A percentile compares a stretch with the other conserved stretches of the same genome.
These are phyloP conservation scores for Myopa tessellatipennis DNA, from an alignment of 2,888 invertebrate genomes.

Conservation along the genomic window DNA sequence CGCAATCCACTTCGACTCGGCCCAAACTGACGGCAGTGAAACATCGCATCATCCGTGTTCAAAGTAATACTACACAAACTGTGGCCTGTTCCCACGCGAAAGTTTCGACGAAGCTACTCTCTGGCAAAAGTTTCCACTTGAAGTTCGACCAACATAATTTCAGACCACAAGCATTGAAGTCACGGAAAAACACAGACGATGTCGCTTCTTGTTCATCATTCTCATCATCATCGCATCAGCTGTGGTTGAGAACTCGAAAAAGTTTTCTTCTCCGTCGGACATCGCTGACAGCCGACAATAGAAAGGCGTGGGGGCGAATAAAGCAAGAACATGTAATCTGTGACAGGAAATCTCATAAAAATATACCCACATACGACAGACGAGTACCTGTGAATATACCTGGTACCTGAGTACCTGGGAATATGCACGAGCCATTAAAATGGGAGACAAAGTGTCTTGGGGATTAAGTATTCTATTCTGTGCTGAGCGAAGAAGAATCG, in stretches of 20 bases:
- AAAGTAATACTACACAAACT: constrained; percentile 34
- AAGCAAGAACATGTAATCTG: too few species aligned
- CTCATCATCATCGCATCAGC: not conserved
- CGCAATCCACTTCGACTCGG: not conserved
- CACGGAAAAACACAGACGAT: not conserved
- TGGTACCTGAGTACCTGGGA: too few species aligned
- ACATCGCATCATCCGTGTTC: constrained; percentile 19
- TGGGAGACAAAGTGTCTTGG: too few species aligned
- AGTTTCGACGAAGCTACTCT: constrained; percentile 6
- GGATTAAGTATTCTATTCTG: too few species aligned
- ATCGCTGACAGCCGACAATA: too few species aligned
- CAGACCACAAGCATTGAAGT: not conserved
- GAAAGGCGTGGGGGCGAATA: too few species aligned
- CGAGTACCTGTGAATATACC: too few species aligned
- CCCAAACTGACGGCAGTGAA: not conserved
- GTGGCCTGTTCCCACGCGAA: constrained; percentile 30
- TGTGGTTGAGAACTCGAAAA: not conserved
- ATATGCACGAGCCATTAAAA: too few species aligned
- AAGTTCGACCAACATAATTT: constrained; percentile 7
- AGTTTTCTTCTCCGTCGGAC: too few species aligned
- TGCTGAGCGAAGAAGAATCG: too few species aligned
- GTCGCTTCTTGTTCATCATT: not conserved
- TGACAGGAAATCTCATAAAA: too few species aligned
- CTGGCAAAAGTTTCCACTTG: constrained; percentile 26
- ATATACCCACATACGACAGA: too few species aligned